Evolutionary conservation across 1,140 invertebrate species (phyloP), one percentile per base, ranked within the genome.

Genomic region (Euschistus heros): DNA sequence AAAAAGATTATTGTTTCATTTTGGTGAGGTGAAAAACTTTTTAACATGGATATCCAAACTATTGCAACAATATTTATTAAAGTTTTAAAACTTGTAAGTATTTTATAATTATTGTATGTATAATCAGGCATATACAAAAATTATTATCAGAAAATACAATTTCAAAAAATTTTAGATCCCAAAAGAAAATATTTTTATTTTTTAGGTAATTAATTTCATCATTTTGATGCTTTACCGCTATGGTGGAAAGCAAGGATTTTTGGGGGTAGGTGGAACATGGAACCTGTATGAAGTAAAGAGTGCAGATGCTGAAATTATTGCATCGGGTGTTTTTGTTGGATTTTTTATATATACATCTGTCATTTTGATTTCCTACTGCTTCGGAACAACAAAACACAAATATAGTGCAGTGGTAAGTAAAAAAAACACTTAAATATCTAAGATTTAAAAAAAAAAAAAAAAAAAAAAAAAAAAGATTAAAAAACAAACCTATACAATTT

Each of bases 271-370:
- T 46, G 89, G 88, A 33, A 89, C 87, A 10, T 91, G 89, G 88
- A 91, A 92, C 75, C 75, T 91, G n/a, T 87, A 89, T 71, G 89
- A 91, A 74, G 86, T 88, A 71, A 91, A 91, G 76, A 88, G 85
- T 74, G 83, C 87, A 0, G 89, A 91, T 72, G 85, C 85, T 26
- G 89, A 91, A 79, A 91, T 91, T 33, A 82, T 92, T 0, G 88
- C 88, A 1, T 89, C 88, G 0, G 89, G 89, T 15, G 85, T 92
- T 0, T 85, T 91, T 67, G 86, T 92, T 4, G 90, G 89, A 14
- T 92, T 85, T 74, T 84, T 91, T 69, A 87, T 92, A 30, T 73
- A 73, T 68, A 73, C 71, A 2, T 46, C 64, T 15, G 72, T 72
- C 26, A 69, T 71, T 0, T 26, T 73, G 0, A 72, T 73, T 24